Conservation (phyloP, 2,113 vertebrate species). For the Vombatus ursinus region DNA sequence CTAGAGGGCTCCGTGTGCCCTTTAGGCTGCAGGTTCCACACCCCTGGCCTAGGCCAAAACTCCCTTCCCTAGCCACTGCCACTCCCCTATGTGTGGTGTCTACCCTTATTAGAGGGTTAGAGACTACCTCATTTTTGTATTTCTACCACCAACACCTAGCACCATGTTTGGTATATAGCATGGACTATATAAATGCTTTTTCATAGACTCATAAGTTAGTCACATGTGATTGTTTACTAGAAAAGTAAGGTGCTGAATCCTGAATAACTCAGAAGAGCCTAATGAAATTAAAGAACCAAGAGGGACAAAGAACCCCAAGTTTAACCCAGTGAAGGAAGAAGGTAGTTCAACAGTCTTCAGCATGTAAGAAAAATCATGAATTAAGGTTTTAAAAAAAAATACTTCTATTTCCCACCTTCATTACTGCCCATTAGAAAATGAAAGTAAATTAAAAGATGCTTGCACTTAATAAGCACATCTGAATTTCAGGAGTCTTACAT, state of each 20-base stretch:
- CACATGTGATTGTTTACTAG: background rate
- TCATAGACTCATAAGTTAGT: background rate
- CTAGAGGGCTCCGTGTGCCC: too few relatives aligned
- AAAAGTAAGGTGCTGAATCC: background rate
- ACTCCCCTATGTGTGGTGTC: background rate
- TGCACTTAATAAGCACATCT: background rate
- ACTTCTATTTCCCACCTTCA: background rate
- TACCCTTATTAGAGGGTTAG: background rate
- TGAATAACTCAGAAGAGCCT: background rate
- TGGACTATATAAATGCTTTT: background rate
- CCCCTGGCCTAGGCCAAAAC: background rate
- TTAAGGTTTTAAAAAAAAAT: background rate
- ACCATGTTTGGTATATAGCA: background rate
- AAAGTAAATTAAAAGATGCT: background rate
- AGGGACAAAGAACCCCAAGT: background rate
- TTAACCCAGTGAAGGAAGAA: background rate
- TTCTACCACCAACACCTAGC: background rate
- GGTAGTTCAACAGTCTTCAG: background rate
- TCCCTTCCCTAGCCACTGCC: background rate
- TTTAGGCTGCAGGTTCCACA: too few relatives aligned
- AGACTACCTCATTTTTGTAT: background rate
- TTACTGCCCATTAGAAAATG: constrained; percentile 33
- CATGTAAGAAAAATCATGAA: background rate
- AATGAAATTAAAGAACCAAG: background rate
- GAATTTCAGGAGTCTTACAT: constrained; percentile 24